Percentiles rank a stretch among this genome's conserved stretches.
Evolutionary conservation across 2,888 invertebrate species (phyloP).

Genomic region (Hydraecia micacea): DNA sequence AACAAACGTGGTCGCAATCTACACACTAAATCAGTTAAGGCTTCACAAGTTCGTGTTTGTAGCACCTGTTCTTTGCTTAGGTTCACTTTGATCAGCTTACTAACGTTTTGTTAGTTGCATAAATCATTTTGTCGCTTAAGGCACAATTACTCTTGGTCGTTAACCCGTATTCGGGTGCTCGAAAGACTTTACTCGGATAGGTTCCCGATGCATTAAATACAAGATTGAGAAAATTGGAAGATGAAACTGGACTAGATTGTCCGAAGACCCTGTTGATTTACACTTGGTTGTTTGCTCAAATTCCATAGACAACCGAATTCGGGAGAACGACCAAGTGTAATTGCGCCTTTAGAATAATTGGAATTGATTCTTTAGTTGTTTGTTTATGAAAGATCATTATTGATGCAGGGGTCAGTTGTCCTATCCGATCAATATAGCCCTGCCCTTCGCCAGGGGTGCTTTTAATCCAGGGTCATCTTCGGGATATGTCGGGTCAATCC

Average conservation of each 20-base stretch:
- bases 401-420: background rate
- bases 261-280: background rate
- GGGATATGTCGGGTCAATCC: constrained; percentile 33
- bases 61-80: constrained; percentile 11
- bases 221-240: background rate
- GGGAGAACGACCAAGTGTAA: background rate
- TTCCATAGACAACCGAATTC: background rate
- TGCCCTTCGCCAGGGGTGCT: constrained; percentile 4
- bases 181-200: no score
- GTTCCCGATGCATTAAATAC: no score
- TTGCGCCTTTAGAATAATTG: background rate
- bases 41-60: constrained; percentile 16
- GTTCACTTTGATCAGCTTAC: constrained; percentile 8
- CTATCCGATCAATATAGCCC: background rate
- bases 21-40: constrained; percentile 44
- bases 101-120: background rate
- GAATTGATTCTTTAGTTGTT: background rate
- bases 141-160: background rate
- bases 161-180: background rate
- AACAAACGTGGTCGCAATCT: constrained; percentile 36
- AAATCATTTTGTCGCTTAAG: background rate
- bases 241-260: background rate
- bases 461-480: constrained; percentile 34
- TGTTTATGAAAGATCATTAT: background rate
- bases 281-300: background rate